Evolutionary conservation across 2,888 invertebrate species (phyloP), one percentile per base, ranked within the genome.

Genomic region (Eugnorisma glareosa): DNA sequence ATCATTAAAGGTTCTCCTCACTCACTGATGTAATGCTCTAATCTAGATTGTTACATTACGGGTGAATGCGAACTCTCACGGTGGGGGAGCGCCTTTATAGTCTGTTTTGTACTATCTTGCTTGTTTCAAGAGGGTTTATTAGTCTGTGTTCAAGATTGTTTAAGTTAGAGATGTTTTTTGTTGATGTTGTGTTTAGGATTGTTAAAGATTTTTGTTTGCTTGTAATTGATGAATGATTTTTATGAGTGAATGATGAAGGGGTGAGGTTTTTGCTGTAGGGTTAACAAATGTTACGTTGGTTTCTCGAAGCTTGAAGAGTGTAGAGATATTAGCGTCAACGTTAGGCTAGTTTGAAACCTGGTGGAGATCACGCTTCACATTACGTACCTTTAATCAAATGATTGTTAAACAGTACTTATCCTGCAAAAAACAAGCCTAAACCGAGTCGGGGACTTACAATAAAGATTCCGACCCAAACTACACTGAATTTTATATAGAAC

Each of bases 61-160:
- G 7, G n/a, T 1, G n/a, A n/a, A n/a, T 13, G 15, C 28, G 57
- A 57, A 6, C 13, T 3, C 35, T 61, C 61, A 10, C 61, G 2
- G 11, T 61, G 61, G 7, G 21, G 4, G 21, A 35, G 21, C 21
- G 31, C 59, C 69, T 70, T 45, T 40, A 43, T 40, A n/a, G 28
- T 83, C 78, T 77, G 57, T 77, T 77, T 82, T 57, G 45, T 40
- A 80, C 31, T 18, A 18, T 73, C 57, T 80, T n/a, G n/a, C 54
- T 77, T 54, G 45, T 45, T 72, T 71, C 45, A 4, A 40, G 2
- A n/a, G n/a, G 48, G 13, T 61, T 13, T 48, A 31, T 64, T 57
- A 40, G 64, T 77, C 54, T 77, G 73, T 71, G 28, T 31, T 79
- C 11, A 63, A 45, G 63, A 71, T 45, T 79, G 72, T 45, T 79